phyloP scores from a whole-genome alignment of 2,113 vertebrate species.

The Nerophis lumbriciformis region DNA sequence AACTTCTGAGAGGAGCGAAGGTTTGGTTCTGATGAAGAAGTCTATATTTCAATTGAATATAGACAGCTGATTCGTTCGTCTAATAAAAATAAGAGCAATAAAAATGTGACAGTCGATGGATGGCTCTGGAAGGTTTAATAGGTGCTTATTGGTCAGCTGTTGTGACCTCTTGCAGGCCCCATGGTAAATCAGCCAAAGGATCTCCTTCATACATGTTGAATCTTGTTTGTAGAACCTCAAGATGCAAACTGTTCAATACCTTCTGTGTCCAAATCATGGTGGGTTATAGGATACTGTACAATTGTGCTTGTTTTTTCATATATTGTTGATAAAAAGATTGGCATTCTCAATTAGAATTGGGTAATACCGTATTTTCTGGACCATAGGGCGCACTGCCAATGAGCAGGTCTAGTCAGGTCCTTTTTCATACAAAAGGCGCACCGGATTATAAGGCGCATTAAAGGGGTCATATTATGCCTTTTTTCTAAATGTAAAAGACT shows the following conservation, averaged over 20 bases:
- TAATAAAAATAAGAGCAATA: conserved; percentile 62
- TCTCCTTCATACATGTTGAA: background rate
- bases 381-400: too few species aligned
- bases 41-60: conserved; percentile 60
- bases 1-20: conserved; percentile 43
- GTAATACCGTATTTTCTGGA: too few species aligned
- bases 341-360: conserved; percentile 50
- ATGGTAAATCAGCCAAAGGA: conserved; percentile 31
- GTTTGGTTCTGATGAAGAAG: conserved; percentile 28
- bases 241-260: background rate
- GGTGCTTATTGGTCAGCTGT: conserved; percentile 56
- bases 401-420: too few species aligned
- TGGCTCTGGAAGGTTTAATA: conserved; percentile 58
- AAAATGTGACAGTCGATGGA: conserved; percentile 63
- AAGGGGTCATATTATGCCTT: too few species aligned
- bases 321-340: conserved; percentile 29
- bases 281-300: conserved; percentile 17
- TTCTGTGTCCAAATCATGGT: background rate
- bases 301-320: conserved; percentile 43
- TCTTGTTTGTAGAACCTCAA: background rate
- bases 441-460: too few species aligned
- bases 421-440: too few species aligned
- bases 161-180: conserved; percentile 46
- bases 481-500: too few species aligned
- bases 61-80: conserved; percentile 59